These are phyloP conservation scores for Mesoclemmys tuberculata DNA, from an alignment of 2,113 vertebrate species.

Conservation along the genomic window DNA sequence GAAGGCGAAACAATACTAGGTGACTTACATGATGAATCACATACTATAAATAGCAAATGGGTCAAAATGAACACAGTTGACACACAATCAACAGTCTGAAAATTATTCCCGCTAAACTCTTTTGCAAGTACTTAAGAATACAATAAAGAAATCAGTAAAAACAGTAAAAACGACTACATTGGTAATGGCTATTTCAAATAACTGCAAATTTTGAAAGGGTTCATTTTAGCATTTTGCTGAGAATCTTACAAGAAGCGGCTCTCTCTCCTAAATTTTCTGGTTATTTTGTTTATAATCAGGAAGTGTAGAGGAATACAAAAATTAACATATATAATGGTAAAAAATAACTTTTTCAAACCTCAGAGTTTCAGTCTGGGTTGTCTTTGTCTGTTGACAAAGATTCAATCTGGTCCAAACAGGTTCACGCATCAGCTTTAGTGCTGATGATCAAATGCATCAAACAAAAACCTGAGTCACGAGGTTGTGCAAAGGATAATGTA, in stretches of 20 bases:
- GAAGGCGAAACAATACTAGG: neutral
- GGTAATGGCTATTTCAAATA: neutral
- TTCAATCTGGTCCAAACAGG: neutral
- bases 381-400: no score
- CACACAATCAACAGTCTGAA: neutral
- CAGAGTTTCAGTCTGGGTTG: neutral
- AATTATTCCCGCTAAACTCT: neutral
- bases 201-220: neutral
- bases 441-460: neutral
- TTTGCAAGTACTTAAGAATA: neutral
- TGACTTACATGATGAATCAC: neutral
- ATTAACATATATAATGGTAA: neutral
- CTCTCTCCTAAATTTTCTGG: rapidly evolving
- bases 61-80: neutral
- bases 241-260: neutral
- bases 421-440: neutral
- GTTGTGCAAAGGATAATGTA: rapidly evolving
- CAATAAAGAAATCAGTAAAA: neutral
- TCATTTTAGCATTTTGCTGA: neutral
- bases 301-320: neutral
- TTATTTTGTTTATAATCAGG: neutral
- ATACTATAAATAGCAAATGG: neutral
- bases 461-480: neutral
- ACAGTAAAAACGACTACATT: neutral
- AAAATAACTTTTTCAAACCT: neutral